Evolutionary conservation across 2,888 invertebrate species (phyloP).

Genomic region (Allacma fusca): DNA sequence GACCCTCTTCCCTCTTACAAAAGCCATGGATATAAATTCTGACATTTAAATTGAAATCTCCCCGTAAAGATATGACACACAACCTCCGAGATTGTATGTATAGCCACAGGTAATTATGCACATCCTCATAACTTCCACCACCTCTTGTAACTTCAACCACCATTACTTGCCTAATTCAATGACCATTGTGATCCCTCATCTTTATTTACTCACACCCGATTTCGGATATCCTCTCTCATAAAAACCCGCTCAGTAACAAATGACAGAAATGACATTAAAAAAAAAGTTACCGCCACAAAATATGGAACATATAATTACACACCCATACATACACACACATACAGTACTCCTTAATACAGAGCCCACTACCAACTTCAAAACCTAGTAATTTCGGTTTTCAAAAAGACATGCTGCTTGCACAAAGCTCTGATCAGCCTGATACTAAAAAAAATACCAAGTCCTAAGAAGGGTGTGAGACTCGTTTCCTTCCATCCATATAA

Average conservation of each 20-base stretch:
- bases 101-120: background rate
- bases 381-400: conserved; percentile 16
- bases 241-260: background rate
- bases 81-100: too few species aligned
- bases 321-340: background rate
- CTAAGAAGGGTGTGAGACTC: conserved; percentile 37
- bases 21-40: background rate
- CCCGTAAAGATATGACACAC: too few species aligned
- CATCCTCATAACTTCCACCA: conserved; percentile 6
- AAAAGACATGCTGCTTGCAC: conserved; percentile 9
- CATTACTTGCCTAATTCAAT: conserved; percentile 17
- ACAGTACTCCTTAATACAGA: background rate
- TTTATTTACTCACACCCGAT: conserved; percentile 40
- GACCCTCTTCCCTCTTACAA: background rate
- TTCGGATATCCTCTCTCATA: conserved; percentile 41
- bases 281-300: background rate
- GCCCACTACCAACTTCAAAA: background rate
- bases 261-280: background rate
- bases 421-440: conserved; percentile 1
- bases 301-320: background rate
- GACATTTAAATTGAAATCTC: too few species aligned
- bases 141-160: conserved; percentile 13
- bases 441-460: conserved; percentile 24
- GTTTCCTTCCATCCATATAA: conserved; percentile 23
- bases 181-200: conserved; percentile 23